A percentile compares a stretch with the other conserved stretches of the same genome.
Evolutionary conservation across 2,797 vertebrate genomes (phyloP).

Genomic region (Urocyon cinereoargenteus): DNA sequence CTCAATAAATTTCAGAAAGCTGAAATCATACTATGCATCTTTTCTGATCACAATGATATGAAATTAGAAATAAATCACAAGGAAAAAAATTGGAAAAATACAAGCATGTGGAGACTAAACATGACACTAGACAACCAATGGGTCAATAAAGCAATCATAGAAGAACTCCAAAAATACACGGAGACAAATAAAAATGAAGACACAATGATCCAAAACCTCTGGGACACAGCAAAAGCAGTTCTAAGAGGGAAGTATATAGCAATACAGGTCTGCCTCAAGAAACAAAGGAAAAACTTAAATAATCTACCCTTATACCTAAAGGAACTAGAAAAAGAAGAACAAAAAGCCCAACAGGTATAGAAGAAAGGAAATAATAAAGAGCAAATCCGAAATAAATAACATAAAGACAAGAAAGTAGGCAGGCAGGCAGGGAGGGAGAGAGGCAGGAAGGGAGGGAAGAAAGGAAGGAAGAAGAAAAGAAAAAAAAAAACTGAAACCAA

Average conservation of each 20-base stretch:
- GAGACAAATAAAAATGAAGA: background rate
- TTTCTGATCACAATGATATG: background rate
- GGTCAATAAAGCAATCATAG: background rate
- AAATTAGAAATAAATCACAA: background rate
- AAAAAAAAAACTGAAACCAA: background rate
- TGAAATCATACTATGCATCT: background rate
- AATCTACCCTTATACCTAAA: background rate
- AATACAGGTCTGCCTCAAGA: background rate
- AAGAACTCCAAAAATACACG: background rate
- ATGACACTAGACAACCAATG: background rate
- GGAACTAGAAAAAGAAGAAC: background rate
- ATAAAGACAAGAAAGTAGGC: background rate
- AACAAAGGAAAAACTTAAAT: background rate
- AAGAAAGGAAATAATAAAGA: background rate
- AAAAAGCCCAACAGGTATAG: background rate
- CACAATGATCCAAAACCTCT: background rate
- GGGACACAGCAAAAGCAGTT: background rate
- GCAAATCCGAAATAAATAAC: background rate
- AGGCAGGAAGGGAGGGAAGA: too few species aligned
- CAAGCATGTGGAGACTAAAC: background rate
- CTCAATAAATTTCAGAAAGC: background rate
- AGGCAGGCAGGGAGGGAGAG: too few species aligned
- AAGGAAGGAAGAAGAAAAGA: background rate
- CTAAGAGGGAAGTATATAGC: background rate
- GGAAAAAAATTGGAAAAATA: background rate